Conservation (phyloP, 2,888 invertebrate species). For the Microctonus hyperodae region DNA sequence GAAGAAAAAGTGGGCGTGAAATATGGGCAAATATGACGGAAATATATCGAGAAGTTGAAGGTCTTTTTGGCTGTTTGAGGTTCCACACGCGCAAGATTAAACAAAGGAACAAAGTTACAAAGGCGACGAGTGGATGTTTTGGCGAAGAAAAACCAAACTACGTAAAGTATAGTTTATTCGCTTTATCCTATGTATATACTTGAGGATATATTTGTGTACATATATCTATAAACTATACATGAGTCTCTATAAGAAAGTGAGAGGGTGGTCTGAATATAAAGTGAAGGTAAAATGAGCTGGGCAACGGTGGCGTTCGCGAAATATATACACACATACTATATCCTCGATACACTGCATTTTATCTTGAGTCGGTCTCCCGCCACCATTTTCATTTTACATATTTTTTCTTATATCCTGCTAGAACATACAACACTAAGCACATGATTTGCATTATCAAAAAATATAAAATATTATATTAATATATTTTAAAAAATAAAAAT, state of each 20-base stretch:
- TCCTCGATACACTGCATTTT: neutral
- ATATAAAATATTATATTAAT: too few relatives aligned
- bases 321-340: too few relatives aligned
- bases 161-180: neutral
- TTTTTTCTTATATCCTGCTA: neutral
- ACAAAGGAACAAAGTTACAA: neutral
- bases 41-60: neutral
- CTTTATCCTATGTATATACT: neutral
- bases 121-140: neutral
- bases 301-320: slow-evolving; percentile 39
- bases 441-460: neutral
- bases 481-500: neutral
- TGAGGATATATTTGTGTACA: neutral
- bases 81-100: neutral
- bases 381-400: neutral
- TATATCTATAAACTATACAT: neutral
- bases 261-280: slow-evolving; percentile 60
- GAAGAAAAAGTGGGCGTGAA: neutral
- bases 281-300: slow-evolving; percentile 60
- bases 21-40: neutral
- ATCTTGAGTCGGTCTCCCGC: neutral
- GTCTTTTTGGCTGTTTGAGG: neutral
- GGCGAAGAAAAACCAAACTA: neutral
- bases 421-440: neutral
- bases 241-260: slow-evolving; percentile 32